A percentile compares a stretch with the other conserved stretches of the same genome.
Conservation (phyloP, 2,113 vertebrate genomes). For the Rostratula benghalensis region DNA sequence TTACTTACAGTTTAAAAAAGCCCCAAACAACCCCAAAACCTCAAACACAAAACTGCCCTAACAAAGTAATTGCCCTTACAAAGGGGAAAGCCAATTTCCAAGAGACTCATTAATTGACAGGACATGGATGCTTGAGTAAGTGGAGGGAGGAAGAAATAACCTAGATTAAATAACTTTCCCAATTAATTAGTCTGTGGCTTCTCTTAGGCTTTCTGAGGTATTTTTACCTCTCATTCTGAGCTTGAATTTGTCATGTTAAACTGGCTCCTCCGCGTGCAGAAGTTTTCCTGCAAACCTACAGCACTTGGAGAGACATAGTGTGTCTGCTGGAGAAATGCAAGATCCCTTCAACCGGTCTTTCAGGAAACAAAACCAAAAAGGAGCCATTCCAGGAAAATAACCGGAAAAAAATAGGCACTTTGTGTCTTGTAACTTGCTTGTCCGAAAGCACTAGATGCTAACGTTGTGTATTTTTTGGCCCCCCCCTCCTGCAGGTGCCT, state of each 20-base stretch:
- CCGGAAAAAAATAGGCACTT: neutral
- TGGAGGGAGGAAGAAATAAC: neutral
- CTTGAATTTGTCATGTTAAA: neutral
- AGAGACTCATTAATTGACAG: neutral
- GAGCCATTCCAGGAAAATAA: neutral
- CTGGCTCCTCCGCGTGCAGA: neutral
- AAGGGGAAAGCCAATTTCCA: neutral
- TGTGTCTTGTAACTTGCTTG: neutral
- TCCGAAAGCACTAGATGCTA: neutral
- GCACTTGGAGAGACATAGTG: neutral
- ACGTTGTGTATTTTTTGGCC: neutral
- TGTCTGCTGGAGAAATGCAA: neutral
- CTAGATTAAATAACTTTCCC: neutral
- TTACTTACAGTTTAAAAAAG: neutral
- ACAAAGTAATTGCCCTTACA: neutral
- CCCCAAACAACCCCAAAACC: too few species aligned
- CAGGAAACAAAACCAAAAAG: neutral
- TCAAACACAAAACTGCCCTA: neutral
- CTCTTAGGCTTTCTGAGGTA: neutral
- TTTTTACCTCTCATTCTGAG: neutral
- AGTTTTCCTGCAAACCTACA: neutral
- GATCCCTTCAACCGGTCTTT: neutral
- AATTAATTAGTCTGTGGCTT: neutral
- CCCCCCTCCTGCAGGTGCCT: constrained; percentile 78
- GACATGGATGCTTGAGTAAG: neutral